Percentiles rank a stretch among this genome's conserved stretches.
Conservation (phyloP, 1,140 invertebrate genomes). For the Drosophila melanica region DNA sequence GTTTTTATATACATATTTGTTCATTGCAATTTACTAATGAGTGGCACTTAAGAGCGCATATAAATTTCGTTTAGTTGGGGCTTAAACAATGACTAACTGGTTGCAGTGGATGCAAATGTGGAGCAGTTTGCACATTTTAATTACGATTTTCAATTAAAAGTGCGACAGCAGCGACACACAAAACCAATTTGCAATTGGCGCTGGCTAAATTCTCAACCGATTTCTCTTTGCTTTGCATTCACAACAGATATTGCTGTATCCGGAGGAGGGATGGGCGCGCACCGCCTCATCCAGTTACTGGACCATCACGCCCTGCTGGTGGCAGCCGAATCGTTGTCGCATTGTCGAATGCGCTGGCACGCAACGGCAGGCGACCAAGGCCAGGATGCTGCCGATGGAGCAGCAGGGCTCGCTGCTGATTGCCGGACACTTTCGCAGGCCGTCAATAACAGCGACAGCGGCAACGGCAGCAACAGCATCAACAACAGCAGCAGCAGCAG, state of each 20-base stretch:
- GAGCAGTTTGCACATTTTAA: constrained; percentile 71
- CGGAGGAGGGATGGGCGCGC: constrained; percentile 93
- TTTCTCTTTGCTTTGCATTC: constrained; percentile 35
- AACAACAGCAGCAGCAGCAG: constrained; percentile 37
- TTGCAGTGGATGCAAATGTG: constrained; percentile 29
- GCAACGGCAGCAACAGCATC: constrained; percentile 12
- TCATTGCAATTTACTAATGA: constrained; percentile 61
- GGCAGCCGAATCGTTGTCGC: constrained; percentile 91
- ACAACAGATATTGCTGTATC: constrained; percentile 90
- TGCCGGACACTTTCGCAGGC: constrained; percentile 90
- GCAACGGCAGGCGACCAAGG: constrained; percentile 90
- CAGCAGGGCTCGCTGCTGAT: constrained; percentile 90
- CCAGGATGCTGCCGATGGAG: constrained; percentile 91
- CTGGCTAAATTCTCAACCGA: constrained; percentile 46
- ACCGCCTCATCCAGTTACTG: constrained; percentile 93
- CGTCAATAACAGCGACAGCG: constrained; percentile 37
- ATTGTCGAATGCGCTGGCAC: constrained; percentile 93
- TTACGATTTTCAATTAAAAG: constrained; percentile 78
- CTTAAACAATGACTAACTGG: constrained; percentile 32
- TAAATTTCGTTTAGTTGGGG: constrained; percentile 34
- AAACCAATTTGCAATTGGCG: constrained; percentile 76
- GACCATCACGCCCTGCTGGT: constrained; percentile 94
- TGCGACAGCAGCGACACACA: constrained; percentile 58
- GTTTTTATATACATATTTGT: constrained; percentile 21
- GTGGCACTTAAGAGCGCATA: constrained; percentile 35